Percentiles rank a stretch among this genome's conserved stretches.
phyloP scores from a whole-genome alignment of 1,140 invertebrate genomes.

The Sitobion miscanthi region DNA sequence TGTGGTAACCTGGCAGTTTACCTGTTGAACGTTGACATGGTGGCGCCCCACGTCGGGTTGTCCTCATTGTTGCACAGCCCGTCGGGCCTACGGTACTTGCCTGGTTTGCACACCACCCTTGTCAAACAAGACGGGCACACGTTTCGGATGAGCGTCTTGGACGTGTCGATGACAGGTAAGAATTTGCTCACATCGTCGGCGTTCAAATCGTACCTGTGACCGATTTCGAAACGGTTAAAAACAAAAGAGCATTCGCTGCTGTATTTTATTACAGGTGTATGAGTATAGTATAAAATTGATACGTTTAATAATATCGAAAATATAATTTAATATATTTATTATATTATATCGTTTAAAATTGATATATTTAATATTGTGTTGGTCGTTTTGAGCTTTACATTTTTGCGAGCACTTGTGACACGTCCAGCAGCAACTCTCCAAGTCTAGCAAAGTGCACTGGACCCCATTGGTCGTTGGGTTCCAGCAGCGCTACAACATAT shows the following conservation, averaged over 20 bases:
- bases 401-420: conserved; percentile 82
- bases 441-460: conserved; percentile 82
- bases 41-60: conserved; percentile 90
- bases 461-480: conserved; percentile 77
- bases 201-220: conserved; percentile 77
- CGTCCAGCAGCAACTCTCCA: conserved; percentile 83
- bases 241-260: background rate
- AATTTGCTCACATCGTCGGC: conserved; percentile 87
- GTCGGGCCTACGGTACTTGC: conserved; percentile 89
- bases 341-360: background rate
- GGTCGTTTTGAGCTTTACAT: conserved; percentile 70
- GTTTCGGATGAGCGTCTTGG: conserved; percentile 84
- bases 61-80: conserved; percentile 92
- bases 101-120: conserved; percentile 83
- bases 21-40: conserved; percentile 82
- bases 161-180: conserved; percentile 86
- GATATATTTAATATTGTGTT: background rate
- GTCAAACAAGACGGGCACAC: conserved; percentile 87
- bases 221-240: background rate
- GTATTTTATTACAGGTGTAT: background rate
- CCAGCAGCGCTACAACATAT: conserved; percentile 70
- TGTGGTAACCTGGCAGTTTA: conserved; percentile 60
- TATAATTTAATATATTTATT: too few species aligned
- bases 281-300: background rate
- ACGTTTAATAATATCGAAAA: background rate